Base-by-base conservation (phyloP, 2,113 vertebrate genomes). In the Takifugu flavidus region DNA sequence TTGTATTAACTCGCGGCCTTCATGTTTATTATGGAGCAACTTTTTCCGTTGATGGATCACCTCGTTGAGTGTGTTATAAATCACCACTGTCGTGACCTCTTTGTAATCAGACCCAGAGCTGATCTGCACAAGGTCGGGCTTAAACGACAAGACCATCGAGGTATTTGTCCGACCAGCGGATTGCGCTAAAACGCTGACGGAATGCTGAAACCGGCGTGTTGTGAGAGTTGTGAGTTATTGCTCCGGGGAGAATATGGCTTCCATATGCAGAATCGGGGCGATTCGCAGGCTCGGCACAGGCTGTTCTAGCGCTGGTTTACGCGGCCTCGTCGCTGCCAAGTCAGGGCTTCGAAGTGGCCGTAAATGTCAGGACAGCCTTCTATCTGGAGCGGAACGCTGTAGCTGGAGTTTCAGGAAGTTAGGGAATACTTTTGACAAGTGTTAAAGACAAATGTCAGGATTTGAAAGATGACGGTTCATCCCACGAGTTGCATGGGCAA, bases 81-180 rank as follows among this genome's bases (percentile, higher is more conserved):
- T 89, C 84, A 87, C 57, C 5, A 66, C 74, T 56, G 62, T 26
- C 54, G 62, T 87, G 84, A 86, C 86, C 86, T 88, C 88, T 87
- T 70, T 62, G 82, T 66, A 71, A 78, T 8, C 6, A 82, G 86
- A 80, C 59, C 59, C 57, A 62, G 57, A 61, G 68, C 76, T 75
- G 69, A 81, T 82, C 78, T 83, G 67, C 63, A 72, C 50, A 2
- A 46, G 54, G 60, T 29, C 6, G 54, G 67, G 51, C 52, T 59
- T 57, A 65, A 80, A 65, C 34, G 58, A 72, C 43, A 43, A 53
- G 59, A 67, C 28, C 63, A 56, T 74, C 59, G 57, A 61, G 62
- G 49, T 72, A 45, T 75, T 61, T 59, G 77, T 79, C 47, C 25
- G 67, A 83, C 75, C 68, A 62, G 58, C 46, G 63, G 64, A 82